Base-by-base conservation (phyloP, 1,140 invertebrate genomes). In the Temnothorax longispinosus region DNA sequence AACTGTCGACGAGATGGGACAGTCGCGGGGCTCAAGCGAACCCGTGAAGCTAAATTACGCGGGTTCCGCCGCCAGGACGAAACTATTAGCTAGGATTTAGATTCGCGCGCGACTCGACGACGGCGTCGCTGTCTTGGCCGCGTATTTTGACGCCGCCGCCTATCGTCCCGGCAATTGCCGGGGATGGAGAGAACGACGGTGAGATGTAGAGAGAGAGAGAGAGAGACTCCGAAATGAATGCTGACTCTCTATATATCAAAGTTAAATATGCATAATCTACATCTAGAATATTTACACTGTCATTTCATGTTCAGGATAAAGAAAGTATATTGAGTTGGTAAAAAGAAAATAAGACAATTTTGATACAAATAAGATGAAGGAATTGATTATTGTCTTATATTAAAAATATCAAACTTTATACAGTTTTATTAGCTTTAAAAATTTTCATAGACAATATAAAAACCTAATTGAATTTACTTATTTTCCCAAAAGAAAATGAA, bases 31-130 rank as follows among this genome's bases (percentile, higher is more conserved):
- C 32, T 64, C 35, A 27, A 74, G 65, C 88, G 86, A 92, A 88
- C 85, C 89, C 90, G 90, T 90, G 86, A 90, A 93, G 91, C 92
- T 93, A 92, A 93, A 94, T 94, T 94, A 93, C 90, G 88, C 74
- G 86, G 58, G 62, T 27, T 71, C 58, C 85, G 74, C 15, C 1
- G 32, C 21, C 76, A 77, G 87, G 91, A 92, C 91, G 85, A 89
- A 92, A 93, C 91, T 93, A 93, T 93, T 93, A 93, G 92, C 92
- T 76, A 90, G 91, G 90, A 93, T 93, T 92, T 91, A 92, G 87
- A 74, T 81, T 41, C 67, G 58, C 69, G 47, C 47, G 64, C 74
- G 82, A 75, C 69, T 89, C 75, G 11, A 18, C 50, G 64, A 71
- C 50, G 64, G 64, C n/a, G 44, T 64, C 80, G 50, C 72, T 54